Conservation (phyloP, 2,113 vertebrate genomes). For the Brachypodius melanocephalos region DNA sequence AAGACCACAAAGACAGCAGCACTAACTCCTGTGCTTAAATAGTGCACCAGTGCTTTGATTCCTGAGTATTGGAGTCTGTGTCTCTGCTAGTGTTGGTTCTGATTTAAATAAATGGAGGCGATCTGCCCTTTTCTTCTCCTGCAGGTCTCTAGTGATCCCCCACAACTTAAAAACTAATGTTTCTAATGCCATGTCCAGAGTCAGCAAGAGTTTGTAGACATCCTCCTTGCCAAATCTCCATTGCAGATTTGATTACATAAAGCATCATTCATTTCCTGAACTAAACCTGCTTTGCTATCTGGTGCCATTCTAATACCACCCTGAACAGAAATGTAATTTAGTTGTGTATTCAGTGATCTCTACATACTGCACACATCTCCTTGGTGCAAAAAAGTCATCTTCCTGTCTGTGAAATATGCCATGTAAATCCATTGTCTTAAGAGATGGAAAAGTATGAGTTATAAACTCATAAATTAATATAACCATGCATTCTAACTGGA, state of each 20-base stretch:
- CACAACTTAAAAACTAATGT: background rate
- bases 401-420: background rate
- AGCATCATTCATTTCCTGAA: constrained; percentile 18
- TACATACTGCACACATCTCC: background rate
- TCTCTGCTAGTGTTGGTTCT: background rate
- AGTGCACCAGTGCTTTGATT: background rate
- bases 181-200: background rate
- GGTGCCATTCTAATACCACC: constrained; percentile 20
- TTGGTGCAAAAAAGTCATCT: background rate
- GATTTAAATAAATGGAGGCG: background rate
- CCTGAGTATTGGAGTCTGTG: background rate
- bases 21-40: background rate
- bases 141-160: background rate
- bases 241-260: constrained; percentile 20
- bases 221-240: background rate
- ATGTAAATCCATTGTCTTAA: background rate
- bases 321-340: background rate
- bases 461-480: background rate
- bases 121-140: background rate
- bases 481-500: background rate
- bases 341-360: background rate
- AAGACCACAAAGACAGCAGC: background rate
- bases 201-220: background rate
- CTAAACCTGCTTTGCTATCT: constrained; percentile 15
- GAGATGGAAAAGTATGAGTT: background rate